Evolutionary conservation across 2,888 invertebrate genomes (phyloP).

Genomic region (Meta bourneti): DNA sequence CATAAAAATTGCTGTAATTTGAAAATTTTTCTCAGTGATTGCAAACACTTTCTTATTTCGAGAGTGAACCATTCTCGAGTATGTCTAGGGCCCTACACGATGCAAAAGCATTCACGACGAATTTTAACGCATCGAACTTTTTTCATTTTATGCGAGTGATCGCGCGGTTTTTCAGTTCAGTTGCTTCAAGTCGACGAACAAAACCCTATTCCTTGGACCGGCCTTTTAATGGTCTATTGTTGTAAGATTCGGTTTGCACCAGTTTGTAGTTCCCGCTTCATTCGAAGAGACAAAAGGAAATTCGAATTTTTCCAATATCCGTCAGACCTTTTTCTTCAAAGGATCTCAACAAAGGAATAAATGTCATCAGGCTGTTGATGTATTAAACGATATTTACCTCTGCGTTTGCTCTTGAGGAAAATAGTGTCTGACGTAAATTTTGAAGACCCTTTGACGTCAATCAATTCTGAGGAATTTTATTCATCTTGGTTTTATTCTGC

Average conservation of each 20-base stretch:
- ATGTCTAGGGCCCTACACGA: no score
- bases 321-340: constrained; percentile 5
- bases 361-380: background rate
- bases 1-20: no score
- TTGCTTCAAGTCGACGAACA: background rate
- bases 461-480: background rate
- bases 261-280: background rate
- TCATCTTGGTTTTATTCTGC: background rate
- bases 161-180: background rate
- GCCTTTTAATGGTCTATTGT: constrained; percentile 3
- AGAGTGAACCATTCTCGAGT: no score
- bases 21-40: no score
- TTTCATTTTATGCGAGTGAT: no score
- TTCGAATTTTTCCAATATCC: background rate
- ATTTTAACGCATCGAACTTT: no score
- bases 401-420: constrained; percentile 3
- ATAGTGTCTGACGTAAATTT: constrained; percentile 6
- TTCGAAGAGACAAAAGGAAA: constrained; percentile 2
- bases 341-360: background rate
- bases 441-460: constrained; percentile 8
- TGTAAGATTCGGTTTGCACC: background rate
- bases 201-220: background rate
- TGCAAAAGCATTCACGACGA: no score
- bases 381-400: background rate
- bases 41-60: no score